Evolutionary conservation across 2,888 invertebrate genomes (phyloP), one percentile per base, ranked within the genome.

Genomic region (Hypsopygia costalis): DNA sequence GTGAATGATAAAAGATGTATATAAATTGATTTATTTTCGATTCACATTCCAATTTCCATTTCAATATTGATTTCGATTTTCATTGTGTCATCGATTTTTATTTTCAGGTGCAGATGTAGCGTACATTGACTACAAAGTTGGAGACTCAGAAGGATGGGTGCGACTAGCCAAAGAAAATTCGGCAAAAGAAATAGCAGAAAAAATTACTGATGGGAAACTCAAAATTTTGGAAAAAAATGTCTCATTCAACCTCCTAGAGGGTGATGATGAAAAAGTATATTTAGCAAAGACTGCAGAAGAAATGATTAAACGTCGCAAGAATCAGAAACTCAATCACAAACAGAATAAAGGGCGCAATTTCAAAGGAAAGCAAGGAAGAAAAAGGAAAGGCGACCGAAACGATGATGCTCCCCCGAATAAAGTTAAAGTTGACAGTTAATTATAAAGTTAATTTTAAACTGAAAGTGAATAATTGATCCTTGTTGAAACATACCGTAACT

Each of bases 41-140:
- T n/a, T n/a, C n/a, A n/a, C n/a, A n/a, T n/a, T n/a, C n/a, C n/a
- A n/a, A n/a, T n/a, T n/a, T n/a, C n/a, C n/a, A n/a, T n/a, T n/a
- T n/a, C n/a, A n/a, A n/a, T n/a, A n/a, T n/a, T n/a, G n/a, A n/a
- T n/a, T n/a, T n/a, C n/a, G n/a, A n/a, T n/a, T n/a, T n/a, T n/a
- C n/a, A n/a, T n/a, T n/a, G n/a, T n/a, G n/a, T n/a, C n/a, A n/a
- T n/a, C n/a, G n/a, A n/a, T n/a, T n/a, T n/a, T n/a, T n/a, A 16
- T 7, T 52, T 49, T 51, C 68, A 65, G 90, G 89, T 32, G 76
- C 83, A 1, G 91, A 93, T 27, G 85, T 94, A 34, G 93, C 94
- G 0, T 97, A 91, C 68, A 91, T 97, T 47, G 95, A 95, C 65
- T 96, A 92, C 69, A 92, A 91, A 52, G 91, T 91, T 37, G 96